Base-by-base conservation (phyloP, 2,888 invertebrate genomes). In the Cephus nigrinus region DNA sequence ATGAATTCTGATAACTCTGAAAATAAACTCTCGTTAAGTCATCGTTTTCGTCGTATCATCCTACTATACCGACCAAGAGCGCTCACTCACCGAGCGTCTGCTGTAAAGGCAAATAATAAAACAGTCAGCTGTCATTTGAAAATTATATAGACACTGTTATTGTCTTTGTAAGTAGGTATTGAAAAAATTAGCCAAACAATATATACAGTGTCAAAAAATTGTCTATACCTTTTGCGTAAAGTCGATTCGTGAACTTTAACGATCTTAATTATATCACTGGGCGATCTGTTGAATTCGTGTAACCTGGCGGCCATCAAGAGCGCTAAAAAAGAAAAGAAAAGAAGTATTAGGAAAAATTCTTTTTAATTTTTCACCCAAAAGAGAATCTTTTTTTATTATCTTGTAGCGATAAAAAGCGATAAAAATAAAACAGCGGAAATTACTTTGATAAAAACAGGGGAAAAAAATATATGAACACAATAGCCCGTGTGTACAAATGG, bases 241-340 rank as follows among this genome's bases (percentile, higher is more conserved):
- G 99, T 99, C 0, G 97, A 96, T 92, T 98, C 98, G 89, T 98
- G 98, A 30, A 99, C 98, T 92, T 98, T 98, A 0, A 98, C 99
- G 86, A 99, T 97, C 89, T 97, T 96, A 30, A 99, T 96, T 75
- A 99, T 95, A 89, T 99, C 98, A 71, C 94, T 92, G 11, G 97
- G 95, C 0, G 96, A 96, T 81, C 98, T 94, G 87, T 94, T 96
- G 91, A 98, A 99, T 88, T 97, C 96, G 91, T 99, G 98, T 81
- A 98, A 94, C 76, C 99, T 94, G 0, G 98, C 97, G 4, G 99
- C 98, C 90, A 99, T 98, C 31, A 99, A 93, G 3, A 99, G 93
- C 0, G 99, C 99, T 96, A 92, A 78, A 92, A 92, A 75, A 78
- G 83, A 83, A 73, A 77, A 81, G 15, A 23, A 55, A 30, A 30